Evolutionary conservation across 2,113 vertebrate species (phyloP).

Genomic region (Carollia perspicillata): DNA sequence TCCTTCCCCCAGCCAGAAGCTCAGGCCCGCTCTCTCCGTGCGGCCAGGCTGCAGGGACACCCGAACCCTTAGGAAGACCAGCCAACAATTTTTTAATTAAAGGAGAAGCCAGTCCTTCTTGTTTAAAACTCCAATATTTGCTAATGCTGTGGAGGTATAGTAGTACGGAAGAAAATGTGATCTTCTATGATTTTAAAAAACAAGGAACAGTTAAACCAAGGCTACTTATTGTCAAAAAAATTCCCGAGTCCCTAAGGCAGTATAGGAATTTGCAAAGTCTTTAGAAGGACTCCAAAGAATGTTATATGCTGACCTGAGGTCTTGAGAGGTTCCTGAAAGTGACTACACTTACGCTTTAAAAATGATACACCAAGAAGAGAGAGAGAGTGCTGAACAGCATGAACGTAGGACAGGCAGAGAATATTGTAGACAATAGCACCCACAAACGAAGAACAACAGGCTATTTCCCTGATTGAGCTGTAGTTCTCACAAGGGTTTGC

Average conservation of each 20-base stretch:
- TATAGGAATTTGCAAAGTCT: background rate
- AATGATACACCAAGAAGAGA: background rate
- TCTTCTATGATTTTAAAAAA: background rate
- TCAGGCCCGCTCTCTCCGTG: background rate
- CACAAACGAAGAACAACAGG: background rate
- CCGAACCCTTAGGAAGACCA: background rate
- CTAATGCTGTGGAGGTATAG: background rate
- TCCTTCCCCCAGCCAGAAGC: background rate
- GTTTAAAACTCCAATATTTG: background rate
- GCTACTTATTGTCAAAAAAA: background rate
- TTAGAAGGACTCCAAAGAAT: background rate
- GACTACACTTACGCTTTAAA: background rate
- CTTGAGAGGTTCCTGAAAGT: background rate
- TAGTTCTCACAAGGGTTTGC: background rate
- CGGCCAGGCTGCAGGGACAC: background rate
- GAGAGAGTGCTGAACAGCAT: background rate
- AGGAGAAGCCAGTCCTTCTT: background rate
- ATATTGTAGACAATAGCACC: background rate
- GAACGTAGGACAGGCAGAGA: background rate
- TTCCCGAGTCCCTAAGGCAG: background rate
- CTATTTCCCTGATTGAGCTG: background rate
- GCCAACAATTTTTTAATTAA: background rate
- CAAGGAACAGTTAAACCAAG: background rate
- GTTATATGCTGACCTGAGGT: background rate
- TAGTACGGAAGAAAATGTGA: background rate